phyloP scores from a whole-genome alignment of 2,113 vertebrate genomes.

The Zosterops lateralis region DNA sequence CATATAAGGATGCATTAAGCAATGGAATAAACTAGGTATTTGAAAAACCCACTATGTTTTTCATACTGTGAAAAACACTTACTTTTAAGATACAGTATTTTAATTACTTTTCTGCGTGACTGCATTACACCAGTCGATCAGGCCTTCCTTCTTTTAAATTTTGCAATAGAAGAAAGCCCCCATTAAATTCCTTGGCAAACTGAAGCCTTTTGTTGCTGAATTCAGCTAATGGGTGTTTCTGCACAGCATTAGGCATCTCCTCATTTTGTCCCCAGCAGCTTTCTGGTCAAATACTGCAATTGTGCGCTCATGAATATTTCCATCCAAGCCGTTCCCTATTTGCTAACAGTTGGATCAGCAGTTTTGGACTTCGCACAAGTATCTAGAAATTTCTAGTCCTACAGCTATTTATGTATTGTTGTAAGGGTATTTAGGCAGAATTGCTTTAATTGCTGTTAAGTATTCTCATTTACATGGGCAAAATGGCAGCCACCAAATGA shows the following conservation, averaged over 20 bases:
- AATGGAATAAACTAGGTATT: constrained; percentile 6
- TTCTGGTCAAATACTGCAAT: background rate
- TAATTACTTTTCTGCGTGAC: background rate
- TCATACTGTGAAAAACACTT: background rate
- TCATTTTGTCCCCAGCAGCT: background rate
- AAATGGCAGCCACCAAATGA: background rate
- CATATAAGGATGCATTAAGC: background rate
- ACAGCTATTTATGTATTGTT: background rate
- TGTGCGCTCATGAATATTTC: background rate
- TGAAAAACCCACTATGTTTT: background rate
- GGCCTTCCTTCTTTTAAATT: background rate
- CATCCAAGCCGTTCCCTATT: background rate
- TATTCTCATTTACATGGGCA: background rate
- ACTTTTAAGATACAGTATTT: background rate
- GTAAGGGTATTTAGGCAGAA: background rate
- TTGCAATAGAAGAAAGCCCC: background rate
- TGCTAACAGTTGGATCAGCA: background rate
- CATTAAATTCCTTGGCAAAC: background rate
- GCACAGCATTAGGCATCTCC: background rate
- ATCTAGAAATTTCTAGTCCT: background rate
- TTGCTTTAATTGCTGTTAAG: background rate
- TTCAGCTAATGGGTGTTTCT: background rate
- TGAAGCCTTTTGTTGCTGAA: constrained; percentile 25
- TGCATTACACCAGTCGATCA: background rate
- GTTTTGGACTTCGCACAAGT: background rate